Conservation (phyloP, 37 sponge, comb jelly and placozoan genomes). For the Aplysina aerophoba region DNA sequence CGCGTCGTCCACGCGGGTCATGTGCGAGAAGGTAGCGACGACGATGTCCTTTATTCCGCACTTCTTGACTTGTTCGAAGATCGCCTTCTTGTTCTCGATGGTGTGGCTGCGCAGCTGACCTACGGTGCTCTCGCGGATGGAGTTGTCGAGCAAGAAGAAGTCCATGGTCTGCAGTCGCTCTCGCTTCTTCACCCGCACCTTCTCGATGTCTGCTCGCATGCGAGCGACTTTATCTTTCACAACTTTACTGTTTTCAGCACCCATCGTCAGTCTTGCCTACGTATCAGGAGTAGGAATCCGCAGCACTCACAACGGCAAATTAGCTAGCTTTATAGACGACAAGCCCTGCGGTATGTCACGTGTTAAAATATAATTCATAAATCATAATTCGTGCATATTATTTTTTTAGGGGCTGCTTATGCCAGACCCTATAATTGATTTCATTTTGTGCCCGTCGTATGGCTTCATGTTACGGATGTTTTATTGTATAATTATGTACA, state of each 20-base stretch:
- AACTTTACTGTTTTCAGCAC: neutral
- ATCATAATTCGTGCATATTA: too few relatives aligned
- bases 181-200: constrained; percentile 53
- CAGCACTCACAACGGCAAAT: too few relatives aligned
- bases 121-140: constrained; percentile 92
- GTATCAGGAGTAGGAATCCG: too few relatives aligned
- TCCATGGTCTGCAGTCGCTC: constrained; percentile 67
- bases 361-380: too few relatives aligned
- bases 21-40: constrained; percentile 78
- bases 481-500: too few relatives aligned
- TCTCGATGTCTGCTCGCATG: constrained; percentile 31
- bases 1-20: constrained; percentile 78
- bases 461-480: too few relatives aligned
- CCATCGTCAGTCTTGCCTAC: neutral
- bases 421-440: too few relatives aligned
- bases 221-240: constrained; percentile 9
- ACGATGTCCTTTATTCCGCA: constrained; percentile 73
- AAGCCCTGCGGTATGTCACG: too few relatives aligned
- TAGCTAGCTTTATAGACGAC: too few relatives aligned
- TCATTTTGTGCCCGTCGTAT: too few relatives aligned
- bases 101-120: constrained; percentile 86
- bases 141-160: constrained; percentile 85
- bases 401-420: too few relatives aligned
- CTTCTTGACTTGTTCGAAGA: constrained; percentile 71
- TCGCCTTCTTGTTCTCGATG: constrained; percentile 72